phyloP scores from a whole-genome alignment of 1,140 invertebrate genomes.

The Drosophila rufa region DNA sequence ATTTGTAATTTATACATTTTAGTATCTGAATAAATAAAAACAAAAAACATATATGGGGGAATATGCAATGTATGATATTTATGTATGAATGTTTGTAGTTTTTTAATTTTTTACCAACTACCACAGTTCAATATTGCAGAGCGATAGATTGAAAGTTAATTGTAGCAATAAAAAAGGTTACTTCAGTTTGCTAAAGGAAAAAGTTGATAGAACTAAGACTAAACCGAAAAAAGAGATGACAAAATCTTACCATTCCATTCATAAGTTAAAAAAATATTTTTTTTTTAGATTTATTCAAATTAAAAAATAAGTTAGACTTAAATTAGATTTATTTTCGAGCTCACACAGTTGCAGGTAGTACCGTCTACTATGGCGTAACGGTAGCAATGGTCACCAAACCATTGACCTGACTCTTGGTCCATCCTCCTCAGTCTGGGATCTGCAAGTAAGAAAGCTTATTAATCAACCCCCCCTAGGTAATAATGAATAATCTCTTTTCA shows the following conservation, averaged over 20 bases:
- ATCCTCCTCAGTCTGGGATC: constrained; percentile 10
- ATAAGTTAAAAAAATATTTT: background rate
- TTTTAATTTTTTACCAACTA: constrained; percentile 31
- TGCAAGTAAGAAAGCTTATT: constrained; percentile 45
- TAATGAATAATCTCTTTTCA: constrained; percentile 31
- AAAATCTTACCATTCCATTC: constrained; percentile 35
- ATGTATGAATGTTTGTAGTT: constrained; percentile 29
- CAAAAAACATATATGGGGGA: constrained; percentile 4
- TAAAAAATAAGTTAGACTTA: background rate
- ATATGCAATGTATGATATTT: constrained; percentile 41
- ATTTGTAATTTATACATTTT: background rate
- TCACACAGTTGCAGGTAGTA: constrained; percentile 84
- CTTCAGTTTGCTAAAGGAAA: constrained; percentile 17
- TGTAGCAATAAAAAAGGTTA: constrained; percentile 18
- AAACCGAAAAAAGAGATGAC: background rate
- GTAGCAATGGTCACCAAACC: constrained; percentile 76
- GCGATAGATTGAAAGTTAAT: constrained; percentile 44
- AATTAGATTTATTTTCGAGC: background rate
- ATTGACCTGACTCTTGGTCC: constrained; percentile 78
- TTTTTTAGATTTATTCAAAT: background rate
- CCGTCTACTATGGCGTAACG: constrained; percentile 84
- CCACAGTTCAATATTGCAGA: constrained; percentile 28
- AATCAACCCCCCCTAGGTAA: constrained; percentile 19
- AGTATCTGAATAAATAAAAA: background rate
- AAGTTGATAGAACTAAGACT: constrained; percentile 22